phyloP scores from a whole-genome alignment of 1,140 invertebrate species.

The Cotesia glomerata region DNA sequence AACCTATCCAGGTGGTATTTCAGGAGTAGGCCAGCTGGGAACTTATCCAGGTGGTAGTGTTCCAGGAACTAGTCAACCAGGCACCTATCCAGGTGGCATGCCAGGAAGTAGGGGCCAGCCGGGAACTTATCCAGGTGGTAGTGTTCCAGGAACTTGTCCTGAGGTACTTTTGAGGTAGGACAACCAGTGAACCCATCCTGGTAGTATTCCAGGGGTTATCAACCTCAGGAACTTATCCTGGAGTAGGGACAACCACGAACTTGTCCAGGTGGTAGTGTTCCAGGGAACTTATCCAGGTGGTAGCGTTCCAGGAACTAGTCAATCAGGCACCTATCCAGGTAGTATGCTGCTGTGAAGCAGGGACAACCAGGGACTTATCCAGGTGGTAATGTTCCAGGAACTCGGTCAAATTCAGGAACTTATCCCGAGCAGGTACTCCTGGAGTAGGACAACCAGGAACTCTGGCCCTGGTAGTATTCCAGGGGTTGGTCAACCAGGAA shows the following conservation, averaged over 20 bases:
- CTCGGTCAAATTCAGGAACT: too few relatives aligned
- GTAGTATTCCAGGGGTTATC: too few relatives aligned
- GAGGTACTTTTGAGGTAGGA: too few relatives aligned
- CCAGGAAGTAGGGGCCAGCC: neutral
- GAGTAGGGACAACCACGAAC: slow-evolving; percentile 13
- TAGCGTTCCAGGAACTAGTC: neutral
- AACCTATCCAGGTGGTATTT: slow-evolving; percentile 23
- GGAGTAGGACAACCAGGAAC: too few relatives aligned
- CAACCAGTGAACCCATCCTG: too few relatives aligned
- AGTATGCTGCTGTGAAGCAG: too few relatives aligned
- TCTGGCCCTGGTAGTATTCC: too few relatives aligned
- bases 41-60: neutral
- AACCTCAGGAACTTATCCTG: too few relatives aligned
- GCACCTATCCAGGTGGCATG: neutral
- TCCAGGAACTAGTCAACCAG: neutral
- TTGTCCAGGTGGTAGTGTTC: neutral
- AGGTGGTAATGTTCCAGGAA: too few relatives aligned
- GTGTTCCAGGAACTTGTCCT: neutral
- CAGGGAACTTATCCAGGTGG: neutral
- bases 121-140: slow-evolving; percentile 6
- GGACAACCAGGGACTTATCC: slow-evolving; percentile 26
- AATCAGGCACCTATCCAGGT: slow-evolving; percentile 5
- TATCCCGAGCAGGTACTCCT: too few relatives aligned
- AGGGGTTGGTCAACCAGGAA: too few relatives aligned
- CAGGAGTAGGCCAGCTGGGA: slow-evolving; percentile 10